Evolutionary conservation across 2,888 invertebrate genomes (phyloP), one percentile per base, ranked within the genome.

Genomic region (Coleophora deauratella): DNA sequence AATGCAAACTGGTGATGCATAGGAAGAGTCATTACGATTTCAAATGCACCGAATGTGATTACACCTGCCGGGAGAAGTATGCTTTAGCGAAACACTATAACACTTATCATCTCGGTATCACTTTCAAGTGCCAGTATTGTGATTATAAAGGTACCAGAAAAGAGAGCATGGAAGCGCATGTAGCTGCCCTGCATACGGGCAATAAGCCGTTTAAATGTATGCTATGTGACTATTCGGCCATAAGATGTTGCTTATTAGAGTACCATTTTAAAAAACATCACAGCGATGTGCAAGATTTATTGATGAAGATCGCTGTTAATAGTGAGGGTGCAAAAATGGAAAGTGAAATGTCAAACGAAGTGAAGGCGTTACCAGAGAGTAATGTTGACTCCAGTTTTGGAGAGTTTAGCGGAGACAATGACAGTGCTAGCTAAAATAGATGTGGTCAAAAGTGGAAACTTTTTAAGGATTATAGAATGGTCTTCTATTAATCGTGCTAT

Each of bases 71-170:
- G 13, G 62, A 66, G 1, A 77, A 72, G 31, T 69, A 72, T 37
- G 76, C 75, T 3, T 52, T 80, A 1, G 66, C 72, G 1, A 66
- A 62, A 2, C 80, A 81, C 48, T 67, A 61, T 1, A 53, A 59
- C 0, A 57, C 51, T 0, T 46, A 64, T 0, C 79, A 79, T 40
- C 40, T 73, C n/a, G 76, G 74, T 0, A 62, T 60, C 0, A 66
- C 65, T 0, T 40, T 72, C 0, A 68, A 78, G 45, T 80, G 80
- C 28, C 52, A 60, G 0, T 71, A 54, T 12, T 79, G 79, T 47
- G 68, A 76, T 2, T 77, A 60, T 11, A 62, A 48, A 28, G 65
- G 73, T 0, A 45, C 59, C 0, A 59, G 72, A 2, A 71, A 66
- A 14, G 74, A 74, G 0, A 71, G 63, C 32, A 35, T 80, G 0